Percentiles rank a stretch among this genome's conserved stretches.
phyloP scores from a whole-genome alignment of 2,113 vertebrate species.

The Prionailurus viverrinus region DNA sequence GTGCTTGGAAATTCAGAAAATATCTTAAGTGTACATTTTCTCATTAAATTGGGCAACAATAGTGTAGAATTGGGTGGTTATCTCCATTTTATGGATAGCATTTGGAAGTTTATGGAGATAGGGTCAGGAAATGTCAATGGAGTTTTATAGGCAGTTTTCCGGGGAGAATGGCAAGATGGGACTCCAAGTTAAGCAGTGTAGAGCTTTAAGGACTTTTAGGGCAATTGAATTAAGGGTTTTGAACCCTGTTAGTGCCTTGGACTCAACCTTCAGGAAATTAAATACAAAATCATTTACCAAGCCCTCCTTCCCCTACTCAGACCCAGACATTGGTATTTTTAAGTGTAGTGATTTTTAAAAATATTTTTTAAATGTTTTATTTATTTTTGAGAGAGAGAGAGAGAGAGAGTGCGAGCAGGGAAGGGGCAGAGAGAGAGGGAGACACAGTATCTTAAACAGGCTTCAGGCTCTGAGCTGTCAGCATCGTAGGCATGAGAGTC shows the following conservation, averaged over 20 bases:
- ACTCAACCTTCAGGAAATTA: neutral
- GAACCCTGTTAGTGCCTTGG: neutral
- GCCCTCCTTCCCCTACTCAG: rapidly evolving
- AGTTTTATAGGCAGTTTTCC: neutral
- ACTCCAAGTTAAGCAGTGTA: neutral
- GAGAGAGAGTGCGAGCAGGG: too few species aligned
- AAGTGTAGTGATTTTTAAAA: neutral
- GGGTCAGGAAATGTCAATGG: neutral
- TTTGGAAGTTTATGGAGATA: neutral
- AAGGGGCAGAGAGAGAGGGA: too few species aligned
- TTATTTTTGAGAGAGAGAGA: too few species aligned
- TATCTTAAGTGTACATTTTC: neutral
- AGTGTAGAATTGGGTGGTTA: neutral
- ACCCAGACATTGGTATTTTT: neutral
- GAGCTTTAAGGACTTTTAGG: neutral
- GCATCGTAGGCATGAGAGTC: too few species aligned
- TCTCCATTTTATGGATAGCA: neutral
- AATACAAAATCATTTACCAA: neutral
- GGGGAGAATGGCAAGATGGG: neutral
- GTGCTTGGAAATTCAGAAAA: neutral
- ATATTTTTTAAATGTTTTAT: neutral
- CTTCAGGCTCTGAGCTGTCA: too few species aligned
- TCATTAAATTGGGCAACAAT: neutral
- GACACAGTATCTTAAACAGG: too few species aligned
- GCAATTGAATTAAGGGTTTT: neutral